phyloP scores from a whole-genome alignment of 1,140 invertebrate genomes.

The Pseudobourletiella spinata region DNA sequence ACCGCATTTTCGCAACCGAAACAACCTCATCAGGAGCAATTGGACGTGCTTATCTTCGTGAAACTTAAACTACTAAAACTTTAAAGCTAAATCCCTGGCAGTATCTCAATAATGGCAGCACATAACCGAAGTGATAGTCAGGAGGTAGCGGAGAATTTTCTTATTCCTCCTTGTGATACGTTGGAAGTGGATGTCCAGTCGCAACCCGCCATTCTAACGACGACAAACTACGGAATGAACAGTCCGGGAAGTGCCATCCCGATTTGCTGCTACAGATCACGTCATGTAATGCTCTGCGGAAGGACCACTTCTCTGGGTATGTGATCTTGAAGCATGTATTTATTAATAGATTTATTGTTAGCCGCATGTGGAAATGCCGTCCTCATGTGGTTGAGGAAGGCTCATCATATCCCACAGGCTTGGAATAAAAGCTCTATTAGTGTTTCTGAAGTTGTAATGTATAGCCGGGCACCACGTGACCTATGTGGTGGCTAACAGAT shows the following conservation, averaged over 20 bases:
- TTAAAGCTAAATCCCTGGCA: too few relatives aligned
- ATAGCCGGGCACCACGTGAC: not conserved
- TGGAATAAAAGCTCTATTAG: not conserved
- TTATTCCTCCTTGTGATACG: too few relatives aligned
- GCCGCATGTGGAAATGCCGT: not conserved
- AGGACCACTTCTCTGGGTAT: conserved; percentile 14
- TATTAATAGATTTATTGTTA: not conserved
- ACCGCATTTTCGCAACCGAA: too few relatives aligned
- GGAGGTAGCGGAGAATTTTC: too few relatives aligned
- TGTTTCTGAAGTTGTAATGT: not conserved
- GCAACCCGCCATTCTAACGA: not conserved
- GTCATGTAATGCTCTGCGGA: conserved; percentile 33
- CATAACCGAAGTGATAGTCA: too few relatives aligned
- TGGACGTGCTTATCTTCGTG: too few relatives aligned
- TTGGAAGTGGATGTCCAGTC: not conserved
- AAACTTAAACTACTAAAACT: too few relatives aligned
- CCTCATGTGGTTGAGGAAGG: not conserved
- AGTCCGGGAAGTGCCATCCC: conserved; percentile 16
- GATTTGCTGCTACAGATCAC: conserved; percentile 31
- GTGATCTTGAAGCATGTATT: not conserved
- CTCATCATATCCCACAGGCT: not conserved
- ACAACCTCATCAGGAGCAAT: too few relatives aligned
- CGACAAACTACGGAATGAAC: not conserved
- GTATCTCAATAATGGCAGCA: too few relatives aligned
- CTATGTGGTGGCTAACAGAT: too few relatives aligned